Conservation (phyloP, 2,888 invertebrate species). For the Drosophila parthenogenetica region DNA sequence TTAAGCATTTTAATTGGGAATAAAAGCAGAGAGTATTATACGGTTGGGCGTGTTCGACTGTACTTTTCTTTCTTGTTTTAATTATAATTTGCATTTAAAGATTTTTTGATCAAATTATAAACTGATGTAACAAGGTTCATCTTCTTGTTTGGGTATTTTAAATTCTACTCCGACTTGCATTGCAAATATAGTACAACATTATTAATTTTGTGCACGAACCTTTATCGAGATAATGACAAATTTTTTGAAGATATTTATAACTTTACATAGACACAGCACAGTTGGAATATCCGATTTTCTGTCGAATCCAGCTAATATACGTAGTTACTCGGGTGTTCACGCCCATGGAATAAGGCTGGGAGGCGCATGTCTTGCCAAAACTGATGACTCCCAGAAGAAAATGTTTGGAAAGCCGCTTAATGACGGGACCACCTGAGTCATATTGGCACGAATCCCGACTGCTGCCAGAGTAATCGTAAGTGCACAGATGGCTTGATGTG, state of each 20-base stretch:
- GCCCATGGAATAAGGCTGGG: constrained; percentile 81
- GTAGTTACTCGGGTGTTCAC: constrained; percentile 87
- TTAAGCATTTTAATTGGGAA: no score
- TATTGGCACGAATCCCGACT: constrained; percentile 85
- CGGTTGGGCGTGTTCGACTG: no score
- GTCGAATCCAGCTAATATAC: constrained; percentile 86
- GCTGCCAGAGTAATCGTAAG: constrained; percentile 67
- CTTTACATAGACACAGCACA: constrained; percentile 54
- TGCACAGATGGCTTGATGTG: constrained; percentile 68
- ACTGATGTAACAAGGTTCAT: no score
- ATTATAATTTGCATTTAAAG: no score
- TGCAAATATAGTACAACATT: not conserved
- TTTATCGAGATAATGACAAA: not conserved
- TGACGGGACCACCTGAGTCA: constrained; percentile 87
- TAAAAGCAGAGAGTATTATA: no score
- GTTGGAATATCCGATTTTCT: constrained; percentile 55
- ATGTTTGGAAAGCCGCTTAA: constrained; percentile 82
- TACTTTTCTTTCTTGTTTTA: no score
- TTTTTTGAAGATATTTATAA: not conserved
- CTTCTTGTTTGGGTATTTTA: no score
- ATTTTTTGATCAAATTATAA: no score
- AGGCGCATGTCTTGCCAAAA: constrained; percentile 86
- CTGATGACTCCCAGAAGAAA: constrained; percentile 86
- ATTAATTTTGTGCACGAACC: not conserved
- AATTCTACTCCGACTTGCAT: no score